Conservation (phyloP, 1,140 invertebrate species). For the Drosophila mayri region DNA sequence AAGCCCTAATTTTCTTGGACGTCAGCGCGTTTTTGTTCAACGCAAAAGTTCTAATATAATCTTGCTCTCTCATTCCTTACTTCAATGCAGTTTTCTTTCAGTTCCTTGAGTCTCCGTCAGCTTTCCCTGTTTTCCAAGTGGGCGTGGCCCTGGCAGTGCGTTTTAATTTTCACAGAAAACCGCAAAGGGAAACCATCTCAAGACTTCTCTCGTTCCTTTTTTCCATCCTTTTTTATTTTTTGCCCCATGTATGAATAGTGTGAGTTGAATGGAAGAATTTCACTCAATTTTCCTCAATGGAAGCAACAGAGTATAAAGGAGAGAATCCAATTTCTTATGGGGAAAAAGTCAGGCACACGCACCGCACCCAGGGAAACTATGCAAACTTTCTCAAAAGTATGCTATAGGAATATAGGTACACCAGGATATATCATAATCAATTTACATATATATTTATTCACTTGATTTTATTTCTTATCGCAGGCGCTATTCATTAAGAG, state of each 20-base stretch:
- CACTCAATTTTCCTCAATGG: slow-evolving; percentile 26
- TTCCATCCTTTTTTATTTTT: not conserved
- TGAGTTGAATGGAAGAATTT: slow-evolving; percentile 44
- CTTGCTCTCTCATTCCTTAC: slow-evolving; percentile 1
- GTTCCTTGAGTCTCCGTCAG: not conserved
- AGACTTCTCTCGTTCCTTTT: slow-evolving; percentile 16
- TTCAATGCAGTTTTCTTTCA: slow-evolving; percentile 23
- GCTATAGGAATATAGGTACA: not conserved
- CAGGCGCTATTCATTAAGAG: slow-evolving; percentile 2
- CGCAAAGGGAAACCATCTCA: slow-evolving; percentile 47
- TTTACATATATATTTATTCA: not conserved
- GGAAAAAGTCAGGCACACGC: slow-evolving; percentile 9
- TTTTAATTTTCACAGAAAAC: slow-evolving; percentile 49
- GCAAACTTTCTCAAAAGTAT: not conserved
- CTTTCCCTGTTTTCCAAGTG: slow-evolving; percentile 5
- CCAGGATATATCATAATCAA: not conserved
- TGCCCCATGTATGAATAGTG: slow-evolving; percentile 14
- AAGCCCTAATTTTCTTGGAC: slow-evolving; percentile 72
- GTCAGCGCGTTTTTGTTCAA: slow-evolving; percentile 10
- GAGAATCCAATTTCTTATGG: slow-evolving; percentile 19
- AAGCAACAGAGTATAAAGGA: slow-evolving; percentile 28
- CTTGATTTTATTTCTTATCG: slow-evolving; percentile 7
- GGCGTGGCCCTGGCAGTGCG: slow-evolving; percentile 40
- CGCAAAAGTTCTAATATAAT: slow-evolving; percentile 63
- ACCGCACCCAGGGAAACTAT: not conserved